A percentile compares a stretch with the other conserved stretches of the same genome.
phyloP scores from a whole-genome alignment of 2,113 vertebrate species.

The Phodopus roborovskii region DNA sequence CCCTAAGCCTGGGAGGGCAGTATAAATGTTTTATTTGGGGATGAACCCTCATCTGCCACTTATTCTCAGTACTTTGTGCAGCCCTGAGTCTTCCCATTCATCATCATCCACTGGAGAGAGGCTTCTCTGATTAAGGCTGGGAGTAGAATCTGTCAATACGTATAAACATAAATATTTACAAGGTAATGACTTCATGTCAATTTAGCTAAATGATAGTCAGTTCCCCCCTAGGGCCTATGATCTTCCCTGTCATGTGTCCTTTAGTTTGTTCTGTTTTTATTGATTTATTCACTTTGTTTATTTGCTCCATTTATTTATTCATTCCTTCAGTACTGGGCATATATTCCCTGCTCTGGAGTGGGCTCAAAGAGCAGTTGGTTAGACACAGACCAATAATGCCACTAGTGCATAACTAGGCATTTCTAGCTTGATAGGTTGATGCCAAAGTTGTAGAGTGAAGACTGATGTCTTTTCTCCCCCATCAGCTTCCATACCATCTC shows the following conservation, averaged over 20 bases:
- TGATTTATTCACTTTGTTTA: not conserved
- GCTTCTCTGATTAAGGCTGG: not conserved
- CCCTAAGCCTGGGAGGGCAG: not conserved
- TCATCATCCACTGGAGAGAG: not conserved
- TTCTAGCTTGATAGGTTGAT: not conserved
- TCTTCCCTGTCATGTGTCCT: not conserved
- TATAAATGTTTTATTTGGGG: not conserved
- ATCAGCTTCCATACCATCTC: not conserved
- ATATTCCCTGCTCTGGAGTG: not conserved
- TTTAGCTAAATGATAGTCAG: not conserved
- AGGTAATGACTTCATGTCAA: not conserved
- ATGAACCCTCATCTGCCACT: not conserved
- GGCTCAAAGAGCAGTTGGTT: not conserved
- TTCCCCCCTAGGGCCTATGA: not conserved
- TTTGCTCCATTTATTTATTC: not conserved
- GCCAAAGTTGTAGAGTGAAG: not conserved
- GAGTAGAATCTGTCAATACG: not conserved
- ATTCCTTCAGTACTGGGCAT: not conserved
- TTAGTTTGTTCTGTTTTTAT: not conserved
- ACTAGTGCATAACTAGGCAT: not conserved
- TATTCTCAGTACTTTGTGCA: not conserved
- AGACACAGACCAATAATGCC: not conserved
- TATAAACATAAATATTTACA: constrained; percentile 22
- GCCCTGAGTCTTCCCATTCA: not conserved
- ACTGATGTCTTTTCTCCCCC: no score